These are phyloP conservation scores for Salvelinus alpinus DNA, from an alignment of 2,113 vertebrate genomes.

Conservation along the genomic window DNA sequence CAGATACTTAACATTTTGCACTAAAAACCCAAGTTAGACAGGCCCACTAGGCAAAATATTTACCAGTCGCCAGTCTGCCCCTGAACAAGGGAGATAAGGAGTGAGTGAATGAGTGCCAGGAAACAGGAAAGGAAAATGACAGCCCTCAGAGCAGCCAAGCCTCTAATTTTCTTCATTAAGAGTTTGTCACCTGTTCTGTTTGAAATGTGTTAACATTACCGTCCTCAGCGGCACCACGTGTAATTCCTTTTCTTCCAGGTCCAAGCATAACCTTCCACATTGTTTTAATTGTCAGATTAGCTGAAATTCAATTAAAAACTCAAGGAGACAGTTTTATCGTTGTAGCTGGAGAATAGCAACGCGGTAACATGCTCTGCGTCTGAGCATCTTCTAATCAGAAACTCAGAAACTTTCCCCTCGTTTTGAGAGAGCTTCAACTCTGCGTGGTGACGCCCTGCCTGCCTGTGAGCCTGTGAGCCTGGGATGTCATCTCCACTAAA, in stretches of 20 bases:
- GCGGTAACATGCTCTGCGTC: background rate
- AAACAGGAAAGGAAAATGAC: background rate
- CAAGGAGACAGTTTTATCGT: background rate
- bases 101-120: background rate
- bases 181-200: background rate
- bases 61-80: no score
- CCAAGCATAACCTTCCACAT: background rate
- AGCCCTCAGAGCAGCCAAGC: background rate
- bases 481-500: constrained; percentile 4
- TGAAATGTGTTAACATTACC: background rate
- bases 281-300: background rate
- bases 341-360: background rate
- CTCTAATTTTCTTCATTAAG: background rate
- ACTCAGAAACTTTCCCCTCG: background rate
- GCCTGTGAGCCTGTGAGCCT: constrained; percentile 21
- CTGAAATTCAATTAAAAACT: background rate
- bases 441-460: background rate
- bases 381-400: background rate
- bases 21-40: no score
- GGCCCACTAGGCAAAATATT: no score
- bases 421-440: background rate
- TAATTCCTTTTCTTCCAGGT: background rate
- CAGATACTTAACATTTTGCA: no score
- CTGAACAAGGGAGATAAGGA: background rate
- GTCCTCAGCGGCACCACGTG: background rate